These are phyloP conservation scores for Lacanobia oleracea DNA, from an alignment of 2,888 invertebrate genomes.

Conservation along the genomic window DNA sequence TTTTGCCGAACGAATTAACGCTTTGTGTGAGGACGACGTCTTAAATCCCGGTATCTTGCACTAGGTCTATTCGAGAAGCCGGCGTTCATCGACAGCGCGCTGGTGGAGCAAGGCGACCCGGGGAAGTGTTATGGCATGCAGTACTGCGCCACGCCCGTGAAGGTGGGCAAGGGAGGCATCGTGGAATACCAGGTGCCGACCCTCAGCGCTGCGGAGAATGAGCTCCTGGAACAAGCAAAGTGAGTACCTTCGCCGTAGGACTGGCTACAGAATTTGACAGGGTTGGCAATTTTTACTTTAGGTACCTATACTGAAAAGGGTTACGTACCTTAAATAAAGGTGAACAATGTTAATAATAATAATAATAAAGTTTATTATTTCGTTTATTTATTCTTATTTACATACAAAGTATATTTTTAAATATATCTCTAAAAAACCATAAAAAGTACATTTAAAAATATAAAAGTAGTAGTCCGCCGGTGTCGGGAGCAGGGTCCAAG, in stretches of 20 bases:
- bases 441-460: too few species aligned
- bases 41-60: neutral
- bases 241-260: slow-evolving; percentile 59
- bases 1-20: too few species aligned
- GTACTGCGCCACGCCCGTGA: slow-evolving; percentile 82
- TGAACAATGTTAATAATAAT: too few species aligned
- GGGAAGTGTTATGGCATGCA: slow-evolving; percentile 79
- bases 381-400: too few species aligned
- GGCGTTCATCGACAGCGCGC: slow-evolving; percentile 82
- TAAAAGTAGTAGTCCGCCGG: too few species aligned
- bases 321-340: too few species aligned
- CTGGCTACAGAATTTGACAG: neutral
- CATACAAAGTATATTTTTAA: too few species aligned
- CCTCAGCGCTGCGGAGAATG: slow-evolving; percentile 75
- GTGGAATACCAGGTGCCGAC: slow-evolving; percentile 78
- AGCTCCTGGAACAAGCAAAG: slow-evolving; percentile 78
- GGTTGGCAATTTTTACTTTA: neutral
- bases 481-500: too few species aligned
- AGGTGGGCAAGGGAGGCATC: slow-evolving; percentile 78
- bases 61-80: slow-evolving; percentile 78
- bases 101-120: slow-evolving; percentile 82
- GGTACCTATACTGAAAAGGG: too few species aligned
- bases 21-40: too few species aligned
- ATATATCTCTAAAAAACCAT: too few species aligned
- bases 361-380: too few species aligned